Percentiles rank a stretch among this genome's conserved stretches.
Evolutionary conservation across 2,797 vertebrate genomes (phyloP).

Genomic region (Eulemur mongoz): DNA sequence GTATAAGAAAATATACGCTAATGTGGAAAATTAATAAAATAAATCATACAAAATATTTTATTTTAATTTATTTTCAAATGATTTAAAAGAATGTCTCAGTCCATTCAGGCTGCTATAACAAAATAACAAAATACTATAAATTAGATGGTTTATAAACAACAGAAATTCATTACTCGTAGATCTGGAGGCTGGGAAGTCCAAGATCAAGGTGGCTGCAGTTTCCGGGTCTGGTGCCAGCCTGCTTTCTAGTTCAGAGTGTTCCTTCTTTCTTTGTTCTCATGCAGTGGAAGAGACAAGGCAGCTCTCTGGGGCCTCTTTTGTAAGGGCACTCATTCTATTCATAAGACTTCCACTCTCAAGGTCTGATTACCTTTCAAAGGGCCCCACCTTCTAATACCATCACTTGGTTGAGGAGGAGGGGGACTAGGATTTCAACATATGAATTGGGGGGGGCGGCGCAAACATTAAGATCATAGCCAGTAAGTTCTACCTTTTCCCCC

Average conservation of each 20-base stretch:
- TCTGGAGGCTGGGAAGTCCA: background rate
- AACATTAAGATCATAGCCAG: background rate
- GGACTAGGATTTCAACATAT: background rate
- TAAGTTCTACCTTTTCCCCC: background rate
- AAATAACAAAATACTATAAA: background rate
- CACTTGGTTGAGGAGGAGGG: fast-evolving
- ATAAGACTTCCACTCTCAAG: background rate
- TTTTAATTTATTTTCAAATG: background rate
- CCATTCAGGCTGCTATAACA: background rate
- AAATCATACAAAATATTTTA: background rate
- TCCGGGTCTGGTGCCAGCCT: background rate
- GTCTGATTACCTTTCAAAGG: background rate
- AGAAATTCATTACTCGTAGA: background rate
- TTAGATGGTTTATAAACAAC: too few relatives aligned
- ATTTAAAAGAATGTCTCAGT: background rate
- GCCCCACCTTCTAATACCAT: background rate
- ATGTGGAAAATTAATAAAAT: background rate
- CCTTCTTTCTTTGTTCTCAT: background rate
- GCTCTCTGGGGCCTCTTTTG: background rate
- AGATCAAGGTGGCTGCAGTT: background rate
- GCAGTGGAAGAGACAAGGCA: background rate
- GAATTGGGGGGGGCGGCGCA: fast-evolving
- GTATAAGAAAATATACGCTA: background rate
- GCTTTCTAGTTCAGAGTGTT: background rate
- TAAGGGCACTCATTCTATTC: background rate